phyloP scores from a whole-genome alignment of 2,113 vertebrate genomes.

The Pantherophis guttatus region DNA sequence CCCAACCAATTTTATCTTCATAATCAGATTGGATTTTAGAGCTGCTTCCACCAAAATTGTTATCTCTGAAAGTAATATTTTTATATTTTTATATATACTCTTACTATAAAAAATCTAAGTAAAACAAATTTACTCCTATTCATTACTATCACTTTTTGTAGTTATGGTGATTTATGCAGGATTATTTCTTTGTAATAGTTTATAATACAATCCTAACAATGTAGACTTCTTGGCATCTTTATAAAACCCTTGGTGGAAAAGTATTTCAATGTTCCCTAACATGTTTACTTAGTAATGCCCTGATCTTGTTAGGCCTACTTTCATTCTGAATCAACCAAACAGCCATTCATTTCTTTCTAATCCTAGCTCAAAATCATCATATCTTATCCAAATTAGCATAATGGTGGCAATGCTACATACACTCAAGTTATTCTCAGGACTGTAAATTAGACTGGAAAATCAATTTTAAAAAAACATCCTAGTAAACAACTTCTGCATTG shows the following conservation, averaged over 20 bases:
- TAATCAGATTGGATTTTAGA: not conserved
- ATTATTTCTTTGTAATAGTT: not conserved
- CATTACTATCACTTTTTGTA: not conserved
- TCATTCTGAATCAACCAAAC: not conserved
- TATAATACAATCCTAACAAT: not conserved
- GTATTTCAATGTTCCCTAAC: not conserved
- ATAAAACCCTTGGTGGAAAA: not conserved
- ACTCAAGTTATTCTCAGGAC: not conserved
- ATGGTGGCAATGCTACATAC: not conserved
- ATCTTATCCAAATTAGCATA: not conserved
- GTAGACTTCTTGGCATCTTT: not conserved
- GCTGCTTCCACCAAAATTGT: not conserved
- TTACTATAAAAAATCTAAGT: not conserved
- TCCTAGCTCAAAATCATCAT: not conserved
- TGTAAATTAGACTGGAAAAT: not conserved
- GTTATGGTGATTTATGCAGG: not conserved
- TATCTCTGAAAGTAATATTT: not conserved
- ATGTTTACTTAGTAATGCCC: not conserved
- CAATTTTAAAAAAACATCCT: not conserved
- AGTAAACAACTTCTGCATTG: not conserved
- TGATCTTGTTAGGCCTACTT: not conserved
- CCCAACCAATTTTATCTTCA: not conserved
- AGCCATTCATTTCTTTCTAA: not conserved
- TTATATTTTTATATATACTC: not conserved
- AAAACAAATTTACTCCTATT: not conserved